A percentile compares a stretch with the other conserved stretches of the same genome.
phyloP scores from a whole-genome alignment of 2,113 vertebrate species.

The Anoura caudifer region DNA sequence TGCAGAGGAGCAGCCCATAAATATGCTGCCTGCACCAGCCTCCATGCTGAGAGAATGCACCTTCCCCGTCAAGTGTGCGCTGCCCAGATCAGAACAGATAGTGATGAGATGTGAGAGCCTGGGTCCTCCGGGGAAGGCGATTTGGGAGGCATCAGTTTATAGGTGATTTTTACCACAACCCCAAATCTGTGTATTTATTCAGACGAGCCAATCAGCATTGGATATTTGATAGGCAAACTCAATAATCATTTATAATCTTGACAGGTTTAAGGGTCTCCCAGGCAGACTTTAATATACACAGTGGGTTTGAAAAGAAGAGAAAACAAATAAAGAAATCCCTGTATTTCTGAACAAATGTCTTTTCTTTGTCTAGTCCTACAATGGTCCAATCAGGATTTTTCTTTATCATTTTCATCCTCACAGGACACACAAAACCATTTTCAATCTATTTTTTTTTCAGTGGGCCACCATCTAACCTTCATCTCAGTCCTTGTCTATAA shows the following conservation, averaged over 20 bases:
- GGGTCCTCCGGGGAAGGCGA: not conserved
- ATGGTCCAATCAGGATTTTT: constrained; percentile 37
- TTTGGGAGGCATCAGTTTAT: not conserved
- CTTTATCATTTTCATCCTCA: constrained; percentile 32
- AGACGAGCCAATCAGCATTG: constrained; percentile 33
- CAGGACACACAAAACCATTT: constrained; percentile 29
- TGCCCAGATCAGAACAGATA: not conserved
- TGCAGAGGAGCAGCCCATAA: not conserved
- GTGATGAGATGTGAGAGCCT: not conserved
- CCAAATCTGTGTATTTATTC: not conserved
- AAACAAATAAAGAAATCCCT: constrained; percentile 58
- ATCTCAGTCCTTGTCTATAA: not conserved
- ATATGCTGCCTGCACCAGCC: accelerated
- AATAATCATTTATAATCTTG: constrained; percentile 58
- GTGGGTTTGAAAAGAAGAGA: constrained; percentile 48
- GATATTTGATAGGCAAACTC: constrained; percentile 25
- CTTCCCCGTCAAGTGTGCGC: not conserved
- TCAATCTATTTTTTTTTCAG: constrained; percentile 31
- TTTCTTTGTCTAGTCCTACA: constrained; percentile 31
- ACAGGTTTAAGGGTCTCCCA: constrained; percentile 54
- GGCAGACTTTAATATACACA: constrained; percentile 17
- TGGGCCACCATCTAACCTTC: not conserved
- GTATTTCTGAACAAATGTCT: constrained; percentile 43
- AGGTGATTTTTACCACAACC: not conserved
- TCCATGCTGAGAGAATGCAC: not conserved